Evolutionary conservation across 2,888 invertebrate genomes (phyloP).

Genomic region (Didymodactylos carnosus): DNA sequence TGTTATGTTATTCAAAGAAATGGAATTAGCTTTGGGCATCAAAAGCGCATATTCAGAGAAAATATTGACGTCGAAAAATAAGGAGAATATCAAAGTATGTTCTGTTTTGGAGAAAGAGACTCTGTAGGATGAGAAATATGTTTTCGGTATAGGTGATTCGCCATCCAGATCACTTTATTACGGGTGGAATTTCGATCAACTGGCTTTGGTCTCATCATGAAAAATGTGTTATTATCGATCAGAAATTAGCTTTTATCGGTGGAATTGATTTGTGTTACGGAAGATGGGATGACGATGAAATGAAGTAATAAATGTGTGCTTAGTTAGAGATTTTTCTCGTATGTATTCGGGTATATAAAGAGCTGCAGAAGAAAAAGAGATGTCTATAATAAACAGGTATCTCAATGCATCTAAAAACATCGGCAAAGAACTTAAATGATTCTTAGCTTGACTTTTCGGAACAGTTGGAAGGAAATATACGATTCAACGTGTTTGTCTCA

Average conservation of each 20-base stretch:
- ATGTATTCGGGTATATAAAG: too few species aligned
- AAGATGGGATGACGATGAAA: slow-evolving; percentile 63
- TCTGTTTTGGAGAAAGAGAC: too few species aligned
- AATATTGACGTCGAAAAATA: background rate
- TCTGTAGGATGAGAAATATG: too few species aligned
- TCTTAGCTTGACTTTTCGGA: too few species aligned
- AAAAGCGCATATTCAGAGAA: slow-evolving; percentile 57
- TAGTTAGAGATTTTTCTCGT: too few species aligned
- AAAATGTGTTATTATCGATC: slow-evolving; percentile 83
- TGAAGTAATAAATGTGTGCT: too few species aligned
- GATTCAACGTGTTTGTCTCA: too few species aligned
- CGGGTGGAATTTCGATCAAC: slow-evolving; percentile 47
- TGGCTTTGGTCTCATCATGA: slow-evolving; percentile 96
- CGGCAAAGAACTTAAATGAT: too few species aligned
- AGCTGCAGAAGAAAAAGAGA: too few species aligned
- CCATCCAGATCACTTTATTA: slow-evolving; percentile 80
- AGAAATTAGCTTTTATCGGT: slow-evolving; percentile 73
- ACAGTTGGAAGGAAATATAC: too few species aligned
- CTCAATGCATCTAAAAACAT: too few species aligned
- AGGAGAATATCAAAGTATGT: background rate
- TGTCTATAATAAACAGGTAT: too few species aligned
- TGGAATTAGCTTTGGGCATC: slow-evolving; percentile 79
- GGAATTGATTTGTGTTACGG: slow-evolving; percentile 94
- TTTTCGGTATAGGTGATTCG: slow-evolving; percentile 69
- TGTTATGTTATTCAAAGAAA: slow-evolving; percentile 81